Conservation (phyloP, 2,113 vertebrate species). For the Nothoprocta perdicaria region DNA sequence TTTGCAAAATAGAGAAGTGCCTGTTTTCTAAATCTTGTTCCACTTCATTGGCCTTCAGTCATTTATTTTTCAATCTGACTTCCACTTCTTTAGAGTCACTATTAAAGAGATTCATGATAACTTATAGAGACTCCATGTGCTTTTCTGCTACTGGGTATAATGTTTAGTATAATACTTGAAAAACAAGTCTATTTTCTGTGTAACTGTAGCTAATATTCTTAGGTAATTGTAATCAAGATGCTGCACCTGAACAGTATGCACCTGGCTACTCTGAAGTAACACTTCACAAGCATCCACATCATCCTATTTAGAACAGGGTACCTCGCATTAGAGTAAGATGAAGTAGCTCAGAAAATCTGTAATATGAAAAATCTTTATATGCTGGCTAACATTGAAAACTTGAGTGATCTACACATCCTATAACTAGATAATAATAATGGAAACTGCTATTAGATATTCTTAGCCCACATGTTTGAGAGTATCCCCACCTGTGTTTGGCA, state of each 20-base stretch:
- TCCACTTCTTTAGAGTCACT: not conserved
- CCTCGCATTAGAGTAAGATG: not conserved
- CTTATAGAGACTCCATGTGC: accelerated
- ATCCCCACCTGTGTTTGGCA: not conserved
- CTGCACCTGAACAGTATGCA: not conserved
- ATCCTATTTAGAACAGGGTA: not conserved
- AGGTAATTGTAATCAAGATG: not conserved
- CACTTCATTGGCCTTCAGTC: not conserved
- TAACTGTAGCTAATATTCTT: not conserved
- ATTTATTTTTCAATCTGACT: constrained; percentile 38
- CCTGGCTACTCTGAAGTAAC: not conserved
- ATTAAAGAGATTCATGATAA: not conserved
- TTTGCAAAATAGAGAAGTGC: not conserved
- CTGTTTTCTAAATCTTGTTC: constrained; percentile 12
- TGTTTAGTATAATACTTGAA: not conserved
- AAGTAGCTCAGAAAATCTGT: not conserved
- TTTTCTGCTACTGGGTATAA: not conserved
- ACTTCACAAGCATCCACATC: not conserved
- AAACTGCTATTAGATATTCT: not conserved
- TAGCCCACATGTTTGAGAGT: not conserved
- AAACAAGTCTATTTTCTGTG: not conserved
- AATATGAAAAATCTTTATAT: not conserved
- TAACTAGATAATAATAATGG: not conserved
- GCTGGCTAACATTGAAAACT: not conserved
- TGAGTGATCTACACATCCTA: not conserved